Base-by-base conservation (phyloP, 2,797 vertebrate genomes). In the Anisognathus igniventris region DNA sequence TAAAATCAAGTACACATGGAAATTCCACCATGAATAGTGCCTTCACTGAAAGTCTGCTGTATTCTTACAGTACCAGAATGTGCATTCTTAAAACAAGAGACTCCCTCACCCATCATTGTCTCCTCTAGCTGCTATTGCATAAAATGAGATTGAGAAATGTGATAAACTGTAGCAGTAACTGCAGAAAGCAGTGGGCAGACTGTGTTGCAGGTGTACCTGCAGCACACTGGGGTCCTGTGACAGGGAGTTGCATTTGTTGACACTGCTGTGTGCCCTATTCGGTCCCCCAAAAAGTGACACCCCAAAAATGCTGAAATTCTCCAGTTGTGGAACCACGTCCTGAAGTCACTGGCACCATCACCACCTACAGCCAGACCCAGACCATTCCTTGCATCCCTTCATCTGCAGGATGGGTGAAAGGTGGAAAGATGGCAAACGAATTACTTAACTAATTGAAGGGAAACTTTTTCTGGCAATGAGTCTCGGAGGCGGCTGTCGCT, bases 151-250 rank as follows among this genome's bases (percentile, higher is more conserved):
- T 25, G 47, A 72, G 76, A 56, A 74, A 83, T 44, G 48, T 1
- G 7, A 77, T 12, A 3, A 53, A 22, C 58, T 10, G 21, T 1
- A 70, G 64, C 25, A 64, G 62, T 31, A 8, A 14, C 19, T 14
- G n/a, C 40, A n/a, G 68, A 57, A 82, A 21, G 27, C 18, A 8
- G 1, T 2, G 21, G 21, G 22, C n/a, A 80, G 58, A 3, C 24
- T 13, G 53, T 2, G 23, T 4, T 2, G 1, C n/a, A 5, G 0
- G 1, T 2, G 5, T 33, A 28, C 24, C 3, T 2, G 76, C 35
- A 78, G 28, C 22, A 7, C 27, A 1, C 0, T 4, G 22, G 47
- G 45, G 27, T 71, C 24, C 45, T 35, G 1, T 1, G 14, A 4
- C 6, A 16, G 51, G 8, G 27, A 2, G 0, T 2, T 12, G 33